These are phyloP conservation scores for Proisotoma minuta DNA, from an alignment of 2,888 invertebrate species.

Conservation along the genomic window DNA sequence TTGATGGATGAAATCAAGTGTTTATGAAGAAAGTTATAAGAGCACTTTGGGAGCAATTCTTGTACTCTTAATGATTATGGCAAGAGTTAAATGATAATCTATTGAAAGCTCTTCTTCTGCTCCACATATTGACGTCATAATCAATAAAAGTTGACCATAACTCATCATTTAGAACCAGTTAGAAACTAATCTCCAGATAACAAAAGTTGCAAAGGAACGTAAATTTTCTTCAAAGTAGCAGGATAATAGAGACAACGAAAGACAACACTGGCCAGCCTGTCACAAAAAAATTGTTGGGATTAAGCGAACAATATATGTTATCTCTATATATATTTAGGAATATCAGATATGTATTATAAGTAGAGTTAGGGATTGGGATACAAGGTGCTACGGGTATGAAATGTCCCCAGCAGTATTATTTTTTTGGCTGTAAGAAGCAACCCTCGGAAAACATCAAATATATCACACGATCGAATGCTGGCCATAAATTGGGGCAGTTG, in stretches of 20 bases:
- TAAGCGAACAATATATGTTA: too few relatives aligned
- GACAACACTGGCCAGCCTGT: too few relatives aligned
- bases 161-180: constrained; percentile 26
- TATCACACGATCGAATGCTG: constrained; percentile 46
- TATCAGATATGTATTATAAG: too few relatives aligned
- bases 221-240: constrained; percentile 27
- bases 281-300: too few relatives aligned
- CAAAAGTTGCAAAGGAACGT: background rate
- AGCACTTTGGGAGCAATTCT: background rate
- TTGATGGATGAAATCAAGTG: background rate
- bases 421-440: constrained; percentile 3
- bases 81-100: constrained; percentile 10
- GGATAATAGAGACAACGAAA: constrained; percentile 14
- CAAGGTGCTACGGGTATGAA: too few relatives aligned
- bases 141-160: constrained; percentile 30
- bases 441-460: constrained; percentile 38
- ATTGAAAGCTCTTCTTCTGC: constrained; percentile 2
- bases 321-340: too few relatives aligned
- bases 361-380: too few relatives aligned
- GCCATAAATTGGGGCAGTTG: constrained; percentile 43
- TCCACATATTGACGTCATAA: constrained; percentile 19
- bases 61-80: constrained; percentile 9
- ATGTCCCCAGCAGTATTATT: background rate
- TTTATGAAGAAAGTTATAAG: constrained; percentile 11
- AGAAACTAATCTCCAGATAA: constrained; percentile 23